Evolutionary conservation across 1,140 invertebrate genomes (phyloP), one percentile per base, ranked within the genome.

Genomic region (Drosophila trapezifrons): DNA sequence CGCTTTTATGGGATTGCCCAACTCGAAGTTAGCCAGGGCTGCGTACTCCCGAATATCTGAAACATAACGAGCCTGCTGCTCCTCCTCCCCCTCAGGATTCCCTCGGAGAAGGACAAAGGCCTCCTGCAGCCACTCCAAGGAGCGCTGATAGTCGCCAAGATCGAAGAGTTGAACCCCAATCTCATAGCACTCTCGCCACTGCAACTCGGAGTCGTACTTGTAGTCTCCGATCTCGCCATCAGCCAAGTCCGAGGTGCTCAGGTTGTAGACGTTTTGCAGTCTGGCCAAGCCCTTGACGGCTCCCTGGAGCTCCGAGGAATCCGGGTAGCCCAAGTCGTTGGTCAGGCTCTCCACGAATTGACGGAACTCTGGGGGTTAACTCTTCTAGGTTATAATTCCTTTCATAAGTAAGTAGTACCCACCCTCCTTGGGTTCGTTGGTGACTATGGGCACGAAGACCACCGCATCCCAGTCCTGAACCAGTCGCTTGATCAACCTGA

Each of bases 131-230:
- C 90, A 91, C 9, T 78, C 63, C 20, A 80, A 1, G 35, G 77
- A 42, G 32, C 32, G 7, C 10, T 52, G 5, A n/a, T 78, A 80
- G 1, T 66, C 47, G 0, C 43, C 56, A 0, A 69, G 32, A 38
- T 91, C 81, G 10, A 76, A 84, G 13, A 90, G 57, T 42, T 84
- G 79, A 0, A 76, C 70, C 0, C 65, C 90, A 10, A 91, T 72
- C 47, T 91, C 90, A 3, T 75, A 84, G 63, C 87, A 90, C 0
- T 91, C 90, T 0, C 57, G 46, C 75, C 77, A 78, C 1, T 56
- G 35, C 3, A 91, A 35, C 13, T 76, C 47, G 0, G 70, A 40
- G 0, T 46, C 79, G 2, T 58, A 62, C 1, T 3, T 9, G 0
- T 38, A 2, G 7, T 51, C 86, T 52, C 72, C 54, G 18, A 90